A percentile compares a stretch with the other conserved stretches of the same genome.
These are phyloP conservation scores for Radopholus similis DNA, from an alignment of 1,140 invertebrate species.

Conservation along the genomic window DNA sequence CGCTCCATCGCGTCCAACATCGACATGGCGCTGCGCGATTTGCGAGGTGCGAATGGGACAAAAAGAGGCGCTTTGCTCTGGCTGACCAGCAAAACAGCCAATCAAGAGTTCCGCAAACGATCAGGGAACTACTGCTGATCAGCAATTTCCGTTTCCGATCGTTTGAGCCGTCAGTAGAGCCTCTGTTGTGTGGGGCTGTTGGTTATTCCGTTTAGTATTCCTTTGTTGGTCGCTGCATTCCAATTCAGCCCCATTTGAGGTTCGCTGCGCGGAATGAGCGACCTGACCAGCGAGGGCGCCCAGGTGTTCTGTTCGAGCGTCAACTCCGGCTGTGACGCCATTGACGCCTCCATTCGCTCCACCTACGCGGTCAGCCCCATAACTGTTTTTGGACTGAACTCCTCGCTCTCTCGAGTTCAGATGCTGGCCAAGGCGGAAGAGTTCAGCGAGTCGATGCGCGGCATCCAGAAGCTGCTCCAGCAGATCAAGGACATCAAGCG, in stretches of 20 bases:
- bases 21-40: slow-evolving; percentile 39
- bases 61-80: background rate
- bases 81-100: background rate
- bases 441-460: slow-evolving; percentile 25
- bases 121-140: background rate
- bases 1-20: slow-evolving; percentile 42
- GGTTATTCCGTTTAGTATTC: too few relatives aligned
- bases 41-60: slow-evolving; percentile 22
- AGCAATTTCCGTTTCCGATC: background rate
- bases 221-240: slow-evolving; percentile 4
- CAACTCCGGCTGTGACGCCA: slow-evolving; percentile 33
- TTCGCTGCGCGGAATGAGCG: slow-evolving; percentile 39
- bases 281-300: slow-evolving; percentile 36
- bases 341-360: slow-evolving; percentile 36
- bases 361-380: slow-evolving; percentile 30
- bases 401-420: slow-evolving; percentile 21
- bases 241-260: slow-evolving; percentile 35
- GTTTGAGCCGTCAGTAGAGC: background rate
- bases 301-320: slow-evolving; percentile 35
- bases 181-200: background rate
- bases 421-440: slow-evolving; percentile 39
- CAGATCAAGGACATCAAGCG: slow-evolving; percentile 35
- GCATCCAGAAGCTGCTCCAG: slow-evolving; percentile 29
- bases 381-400: background rate
- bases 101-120: background rate